Percentiles rank a stretch among this genome's conserved stretches.
Evolutionary conservation across 2,113 vertebrate species (phyloP).

Genomic region (Caranx ignobilis): DNA sequence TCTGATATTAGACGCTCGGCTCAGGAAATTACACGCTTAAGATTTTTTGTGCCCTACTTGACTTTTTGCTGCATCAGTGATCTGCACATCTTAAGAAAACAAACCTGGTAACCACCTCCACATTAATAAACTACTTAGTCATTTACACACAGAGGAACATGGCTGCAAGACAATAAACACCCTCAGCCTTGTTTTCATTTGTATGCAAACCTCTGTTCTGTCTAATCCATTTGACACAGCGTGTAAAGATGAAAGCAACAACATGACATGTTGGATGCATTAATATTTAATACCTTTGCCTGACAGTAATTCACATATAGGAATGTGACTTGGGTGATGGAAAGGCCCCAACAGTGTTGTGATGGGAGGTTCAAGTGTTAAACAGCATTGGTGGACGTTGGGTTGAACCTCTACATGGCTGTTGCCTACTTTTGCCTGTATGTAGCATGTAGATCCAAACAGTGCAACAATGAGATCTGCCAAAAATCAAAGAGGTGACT

Average conservation of each 20-base stretch:
- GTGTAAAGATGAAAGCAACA: background rate
- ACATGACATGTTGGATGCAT: background rate
- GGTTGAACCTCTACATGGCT: no score
- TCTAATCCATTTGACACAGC: background rate
- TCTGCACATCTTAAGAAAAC: conserved; percentile 2
- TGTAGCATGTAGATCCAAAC: no score
- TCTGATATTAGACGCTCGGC: conserved; percentile 11
- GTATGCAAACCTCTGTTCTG: background rate
- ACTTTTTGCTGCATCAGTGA: conserved; percentile 9
- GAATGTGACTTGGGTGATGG: background rate
- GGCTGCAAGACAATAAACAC: background rate
- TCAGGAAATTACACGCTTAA: conserved; percentile 16
- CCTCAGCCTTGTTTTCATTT: background rate
- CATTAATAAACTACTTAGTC: background rate
- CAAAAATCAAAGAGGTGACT: background rate
- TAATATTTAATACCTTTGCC: background rate
- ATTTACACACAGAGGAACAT: background rate
- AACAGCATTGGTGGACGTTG: no score
- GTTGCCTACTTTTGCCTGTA: no score
- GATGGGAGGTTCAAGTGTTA: background rate
- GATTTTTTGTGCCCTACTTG: background rate
- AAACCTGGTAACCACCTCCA: background rate
- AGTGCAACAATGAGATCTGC: background rate
- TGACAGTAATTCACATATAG: background rate
- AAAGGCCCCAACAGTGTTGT: background rate